Conservation (phyloP, 2,888 invertebrate species). For the Pherbina coryleti region DNA sequence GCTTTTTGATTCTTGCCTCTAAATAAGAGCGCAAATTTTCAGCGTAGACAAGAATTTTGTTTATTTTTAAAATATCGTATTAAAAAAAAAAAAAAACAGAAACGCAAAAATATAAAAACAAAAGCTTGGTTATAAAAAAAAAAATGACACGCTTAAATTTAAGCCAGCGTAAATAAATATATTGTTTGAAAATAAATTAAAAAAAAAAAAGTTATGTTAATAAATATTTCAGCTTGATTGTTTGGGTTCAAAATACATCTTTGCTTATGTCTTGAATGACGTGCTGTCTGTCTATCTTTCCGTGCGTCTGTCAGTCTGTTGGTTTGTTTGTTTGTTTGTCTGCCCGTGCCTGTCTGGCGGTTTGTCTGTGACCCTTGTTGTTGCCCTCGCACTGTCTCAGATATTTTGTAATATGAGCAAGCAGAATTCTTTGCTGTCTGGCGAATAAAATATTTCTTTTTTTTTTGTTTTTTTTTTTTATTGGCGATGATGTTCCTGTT, state of each 20-base stretch:
- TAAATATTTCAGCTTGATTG: not conserved
- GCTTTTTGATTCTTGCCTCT: not conserved
- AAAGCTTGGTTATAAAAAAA: not conserved
- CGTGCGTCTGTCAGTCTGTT: not conserved
- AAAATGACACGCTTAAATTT: not conserved
- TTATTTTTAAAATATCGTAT: not conserved
- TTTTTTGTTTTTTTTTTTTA: not conserved
- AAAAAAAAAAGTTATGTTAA: too few relatives aligned
- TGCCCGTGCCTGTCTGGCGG: not conserved
- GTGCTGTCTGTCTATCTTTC: not conserved
- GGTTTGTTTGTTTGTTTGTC: not conserved
- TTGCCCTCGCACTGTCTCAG: not conserved
- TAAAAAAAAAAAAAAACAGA: not conserved
- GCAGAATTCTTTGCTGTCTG: constrained; percentile 34
- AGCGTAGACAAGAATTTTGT: constrained; percentile 22
- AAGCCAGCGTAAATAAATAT: not conserved
- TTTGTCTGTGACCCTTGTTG: constrained; percentile 12
- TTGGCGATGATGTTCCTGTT: not conserved
- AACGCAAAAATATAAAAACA: not conserved
- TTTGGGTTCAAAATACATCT: not conserved
- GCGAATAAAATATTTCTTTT: constrained; percentile 2
- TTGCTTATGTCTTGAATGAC: not conserved
- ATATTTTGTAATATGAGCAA: constrained; percentile 27
- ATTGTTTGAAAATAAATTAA: too few relatives aligned
- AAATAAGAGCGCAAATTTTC: not conserved